A percentile compares a stretch with the other conserved stretches of the same genome.
These are phyloP conservation scores for Melopsittacus undulatus DNA, from an alignment of 2,797 vertebrate species.

Conservation along the genomic window DNA sequence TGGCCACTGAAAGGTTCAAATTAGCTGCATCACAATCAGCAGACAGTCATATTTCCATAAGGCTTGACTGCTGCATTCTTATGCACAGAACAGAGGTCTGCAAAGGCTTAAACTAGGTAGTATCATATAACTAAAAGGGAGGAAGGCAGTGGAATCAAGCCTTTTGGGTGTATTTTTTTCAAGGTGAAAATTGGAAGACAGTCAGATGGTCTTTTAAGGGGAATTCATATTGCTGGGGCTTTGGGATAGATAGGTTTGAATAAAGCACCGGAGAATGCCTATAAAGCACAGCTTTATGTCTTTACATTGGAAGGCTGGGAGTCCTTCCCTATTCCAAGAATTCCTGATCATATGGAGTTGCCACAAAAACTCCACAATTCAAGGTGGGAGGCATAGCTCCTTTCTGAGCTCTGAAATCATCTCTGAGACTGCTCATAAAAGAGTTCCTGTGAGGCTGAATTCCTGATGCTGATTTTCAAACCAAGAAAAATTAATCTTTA, in stretches of 20 bases:
- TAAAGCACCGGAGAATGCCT: neutral
- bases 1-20: neutral
- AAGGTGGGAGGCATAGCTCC: conserved; percentile 17
- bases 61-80: neutral
- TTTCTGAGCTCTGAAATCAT: neutral
- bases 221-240: neutral
- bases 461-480: conserved; percentile 37
- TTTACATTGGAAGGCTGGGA: neutral
- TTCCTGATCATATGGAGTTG: neutral
- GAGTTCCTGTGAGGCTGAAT: neutral
- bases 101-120: neutral
- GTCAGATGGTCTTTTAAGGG: neutral
- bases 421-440: neutral
- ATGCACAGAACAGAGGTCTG: neutral
- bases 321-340: neutral
- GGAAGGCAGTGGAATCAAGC: neutral
- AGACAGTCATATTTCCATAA: neutral
- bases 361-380: conserved; percentile 3
- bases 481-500: conserved; percentile 37
- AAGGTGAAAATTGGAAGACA: neutral
- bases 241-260: neutral
- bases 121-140: neutral
- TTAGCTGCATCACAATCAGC: neutral
- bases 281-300: neutral
- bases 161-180: neutral